phyloP scores from a whole-genome alignment of 2,888 invertebrate species.

The Smittia sp. region DNA sequence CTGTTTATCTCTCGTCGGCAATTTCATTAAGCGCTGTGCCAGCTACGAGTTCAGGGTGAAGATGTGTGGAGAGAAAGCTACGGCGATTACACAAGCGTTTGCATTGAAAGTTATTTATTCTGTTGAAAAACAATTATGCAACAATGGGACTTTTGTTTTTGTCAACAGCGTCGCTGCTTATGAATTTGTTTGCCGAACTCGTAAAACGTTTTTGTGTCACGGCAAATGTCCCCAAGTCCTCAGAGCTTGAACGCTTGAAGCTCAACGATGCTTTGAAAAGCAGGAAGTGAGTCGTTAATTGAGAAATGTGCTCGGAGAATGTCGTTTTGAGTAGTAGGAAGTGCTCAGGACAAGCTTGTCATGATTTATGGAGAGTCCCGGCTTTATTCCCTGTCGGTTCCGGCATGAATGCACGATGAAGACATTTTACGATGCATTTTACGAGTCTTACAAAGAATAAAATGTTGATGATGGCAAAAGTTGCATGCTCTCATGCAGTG shows the following conservation, averaged over 20 bases:
- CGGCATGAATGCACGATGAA: too few relatives aligned
- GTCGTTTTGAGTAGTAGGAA: too few relatives aligned
- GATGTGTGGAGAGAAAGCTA: background rate
- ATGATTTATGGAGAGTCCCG: too few relatives aligned
- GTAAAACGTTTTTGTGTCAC: slow-evolving; percentile 4
- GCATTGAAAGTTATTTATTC: slow-evolving; percentile 2
- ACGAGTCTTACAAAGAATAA: too few relatives aligned
- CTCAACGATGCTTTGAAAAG: background rate
- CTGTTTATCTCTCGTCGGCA: background rate
- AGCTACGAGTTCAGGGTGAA: background rate
- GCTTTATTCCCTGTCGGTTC: too few relatives aligned
- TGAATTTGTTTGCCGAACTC: background rate
- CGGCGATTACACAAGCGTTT: background rate
- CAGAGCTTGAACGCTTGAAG: too few relatives aligned
- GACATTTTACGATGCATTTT: too few relatives aligned
- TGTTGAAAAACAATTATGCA: slow-evolving; percentile 12
- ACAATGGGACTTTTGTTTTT: background rate
- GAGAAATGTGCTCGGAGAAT: slow-evolving; percentile 7
- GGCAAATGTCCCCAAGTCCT: background rate
- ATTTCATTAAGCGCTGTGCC: background rate
- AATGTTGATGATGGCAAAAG: too few relatives aligned
- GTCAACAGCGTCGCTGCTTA: background rate
- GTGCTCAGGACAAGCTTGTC: too few relatives aligned
- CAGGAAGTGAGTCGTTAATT: slow-evolving; percentile 34
- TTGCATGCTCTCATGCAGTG: too few relatives aligned